phyloP scores from a whole-genome alignment of 2,888 invertebrate species.

The Suillia variegata region DNA sequence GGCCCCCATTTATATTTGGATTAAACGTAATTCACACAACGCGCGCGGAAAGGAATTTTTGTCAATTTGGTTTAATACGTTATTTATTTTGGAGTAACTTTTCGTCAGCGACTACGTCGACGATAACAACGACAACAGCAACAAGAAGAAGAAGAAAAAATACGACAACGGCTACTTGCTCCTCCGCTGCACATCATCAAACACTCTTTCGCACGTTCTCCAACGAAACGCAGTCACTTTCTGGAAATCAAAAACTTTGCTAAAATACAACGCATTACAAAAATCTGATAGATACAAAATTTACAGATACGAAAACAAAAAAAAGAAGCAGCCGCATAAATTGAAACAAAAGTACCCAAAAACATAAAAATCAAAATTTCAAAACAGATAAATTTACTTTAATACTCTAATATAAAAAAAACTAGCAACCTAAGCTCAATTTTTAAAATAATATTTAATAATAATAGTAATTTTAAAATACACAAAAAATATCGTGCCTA shows the following conservation, averaged over 20 bases:
- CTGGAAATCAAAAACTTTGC: constrained; percentile 1
- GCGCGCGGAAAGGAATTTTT: not conserved
- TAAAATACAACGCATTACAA: not conserved
- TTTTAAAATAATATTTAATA: not conserved
- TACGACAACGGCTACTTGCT: not conserved
- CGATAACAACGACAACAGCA: too few species aligned
- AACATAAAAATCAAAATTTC: not conserved
- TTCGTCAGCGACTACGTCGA: too few species aligned
- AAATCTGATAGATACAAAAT: constrained; percentile 16
- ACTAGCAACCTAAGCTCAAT: too few species aligned
- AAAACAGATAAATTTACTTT: not conserved
- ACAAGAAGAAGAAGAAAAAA: not conserved
- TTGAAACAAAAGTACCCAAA: not conserved
- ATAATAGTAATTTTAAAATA: not conserved
- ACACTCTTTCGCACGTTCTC: not conserved
- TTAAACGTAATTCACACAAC: not conserved
- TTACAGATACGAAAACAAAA: constrained; percentile 2
- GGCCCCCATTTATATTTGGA: not conserved
- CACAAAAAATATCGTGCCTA: constrained; percentile 1
- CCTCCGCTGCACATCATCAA: not conserved
- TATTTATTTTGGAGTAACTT: too few species aligned
- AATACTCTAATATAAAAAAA: not conserved
- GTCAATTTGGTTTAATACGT: not conserved
- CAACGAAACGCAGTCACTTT: constrained; percentile 23
- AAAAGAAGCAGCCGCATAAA: not conserved